These are phyloP conservation scores for Limenitis camilla DNA, from an alignment of 2,888 invertebrate species.

Conservation along the genomic window DNA sequence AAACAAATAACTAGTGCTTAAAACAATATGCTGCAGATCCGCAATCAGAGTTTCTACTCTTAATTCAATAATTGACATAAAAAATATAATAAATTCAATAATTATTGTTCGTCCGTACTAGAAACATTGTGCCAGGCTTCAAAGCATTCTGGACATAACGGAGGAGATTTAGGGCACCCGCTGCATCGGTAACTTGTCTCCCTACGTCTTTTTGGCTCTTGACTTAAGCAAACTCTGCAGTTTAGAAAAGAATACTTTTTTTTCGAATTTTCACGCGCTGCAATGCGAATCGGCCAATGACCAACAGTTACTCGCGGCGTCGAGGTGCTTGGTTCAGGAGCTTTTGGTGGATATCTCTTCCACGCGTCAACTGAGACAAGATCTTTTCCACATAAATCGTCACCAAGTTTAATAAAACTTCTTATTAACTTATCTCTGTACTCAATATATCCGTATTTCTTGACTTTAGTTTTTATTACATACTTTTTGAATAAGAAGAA, in stretches of 20 bases:
- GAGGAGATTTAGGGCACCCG: slow-evolving; percentile 21
- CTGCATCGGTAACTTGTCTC: slow-evolving; percentile 23
- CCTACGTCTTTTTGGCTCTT: slow-evolving; percentile 16
- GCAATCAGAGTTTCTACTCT: too few species aligned
- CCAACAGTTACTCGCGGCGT: neutral
- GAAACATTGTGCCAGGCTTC: slow-evolving; percentile 23
- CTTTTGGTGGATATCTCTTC: too few species aligned
- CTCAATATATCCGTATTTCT: slow-evolving; percentile 12
- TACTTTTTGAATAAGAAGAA: slow-evolving; percentile 23
- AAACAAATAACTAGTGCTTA: too few species aligned
- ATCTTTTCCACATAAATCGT: too few species aligned
- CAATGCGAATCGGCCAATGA: slow-evolving; percentile 24
- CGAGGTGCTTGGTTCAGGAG: slow-evolving; percentile 12
- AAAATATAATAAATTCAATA: slow-evolving; percentile 15
- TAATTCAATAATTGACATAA: slow-evolving; percentile 10
- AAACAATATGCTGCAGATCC: too few species aligned
- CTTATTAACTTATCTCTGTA: slow-evolving; percentile 16
- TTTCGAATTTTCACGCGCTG: slow-evolving; percentile 9
- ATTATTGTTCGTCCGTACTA: too few species aligned
- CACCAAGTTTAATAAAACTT: slow-evolving; percentile 14
- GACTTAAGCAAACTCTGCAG: slow-evolving; percentile 24
- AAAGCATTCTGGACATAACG: slow-evolving; percentile 24
- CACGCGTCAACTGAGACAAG: too few species aligned
- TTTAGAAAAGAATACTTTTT: slow-evolving; percentile 22
- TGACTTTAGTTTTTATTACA: slow-evolving; percentile 15